These are phyloP conservation scores for Psittacus erithacus DNA, from an alignment of 2,113 vertebrate genomes.

Conservation along the genomic window DNA sequence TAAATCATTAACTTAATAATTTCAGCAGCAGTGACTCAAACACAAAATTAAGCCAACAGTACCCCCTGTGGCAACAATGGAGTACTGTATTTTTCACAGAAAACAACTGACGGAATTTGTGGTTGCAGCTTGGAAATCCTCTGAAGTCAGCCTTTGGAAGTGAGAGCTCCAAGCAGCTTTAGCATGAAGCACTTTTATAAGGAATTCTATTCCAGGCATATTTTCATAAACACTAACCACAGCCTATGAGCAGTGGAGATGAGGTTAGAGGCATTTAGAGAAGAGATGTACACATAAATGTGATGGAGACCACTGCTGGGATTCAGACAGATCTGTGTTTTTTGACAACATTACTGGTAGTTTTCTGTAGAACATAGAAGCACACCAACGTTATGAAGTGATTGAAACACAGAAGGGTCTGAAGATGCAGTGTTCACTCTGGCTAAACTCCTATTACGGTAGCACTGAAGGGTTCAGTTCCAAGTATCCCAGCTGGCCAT, in stretches of 20 bases:
- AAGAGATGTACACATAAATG: neutral
- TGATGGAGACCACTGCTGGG: neutral
- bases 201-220: neutral
- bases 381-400: neutral
- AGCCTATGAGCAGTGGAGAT: neutral
- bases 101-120: conserved; percentile 16
- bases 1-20: conserved; percentile 83
- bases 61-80: conserved; percentile 81
- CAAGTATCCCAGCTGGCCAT: conserved; percentile 37
- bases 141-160: conserved; percentile 3
- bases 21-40: conserved; percentile 70
- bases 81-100: conserved; percentile 71
- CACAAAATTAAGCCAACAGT: conserved; percentile 81
- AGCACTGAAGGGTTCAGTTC: neutral
- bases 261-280: neutral
- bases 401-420: neutral
- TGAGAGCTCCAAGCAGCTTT: neutral
- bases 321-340: neutral
- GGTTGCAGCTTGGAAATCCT: conserved; percentile 18
- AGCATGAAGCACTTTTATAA: neutral
- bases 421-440: neutral
- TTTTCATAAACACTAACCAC: neutral
- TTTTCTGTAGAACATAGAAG: neutral
- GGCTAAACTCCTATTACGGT: neutral
- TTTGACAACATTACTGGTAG: neutral